Base-by-base conservation (phyloP, 2,113 vertebrate species). In the Platichthys flesus region DNA sequence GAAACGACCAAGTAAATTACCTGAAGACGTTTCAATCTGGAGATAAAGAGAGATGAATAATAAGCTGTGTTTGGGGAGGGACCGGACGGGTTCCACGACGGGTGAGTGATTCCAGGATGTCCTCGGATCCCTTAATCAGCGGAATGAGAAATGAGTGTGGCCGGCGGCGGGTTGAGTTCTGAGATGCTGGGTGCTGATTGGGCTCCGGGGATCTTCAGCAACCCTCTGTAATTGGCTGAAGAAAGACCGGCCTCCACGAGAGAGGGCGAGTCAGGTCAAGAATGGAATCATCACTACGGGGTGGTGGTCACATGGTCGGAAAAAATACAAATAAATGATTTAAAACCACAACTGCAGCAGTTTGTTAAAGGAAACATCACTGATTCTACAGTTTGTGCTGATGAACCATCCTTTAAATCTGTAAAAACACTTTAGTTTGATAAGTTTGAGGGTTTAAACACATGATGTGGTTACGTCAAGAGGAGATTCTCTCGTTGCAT, bases 81-180 rank as follows among this genome's bases (percentile, higher is more conserved):
- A 77, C 8, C 37, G 16, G 40, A 71, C 5, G 7, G 47, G 47
- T 51, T 15, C 14, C 15, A 7, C 16, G 47, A 9, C 14, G 15
- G 77, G 63, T 6, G 66, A 70, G 62, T 5, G 70, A 71, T 81
- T 78, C 63, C 58, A 51, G 3, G 16, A 5, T 12, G 28, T 7
- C 37, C 18, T 40, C 37, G 63, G 37, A 69, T 77, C 59, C 15
- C 59, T 85, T 83, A 37, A 79, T 85, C 75, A 88, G 71, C 65
- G 66, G 24, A 5, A 3, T 52, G 45, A 70, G 7, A 7, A n/a
- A 35, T 37, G 68, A 49, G 52, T 55, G 56, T 64, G 74, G 16
- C 13, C 2, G 28, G 6, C 10, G 24, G 56, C 0, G 62, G 51
- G 55, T 23, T 26, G 4, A 40, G 47, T 75, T 75, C 35, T 58